These are phyloP conservation scores for Tuta absoluta DNA, from an alignment of 2,888 invertebrate genomes.

Conservation along the genomic window DNA sequence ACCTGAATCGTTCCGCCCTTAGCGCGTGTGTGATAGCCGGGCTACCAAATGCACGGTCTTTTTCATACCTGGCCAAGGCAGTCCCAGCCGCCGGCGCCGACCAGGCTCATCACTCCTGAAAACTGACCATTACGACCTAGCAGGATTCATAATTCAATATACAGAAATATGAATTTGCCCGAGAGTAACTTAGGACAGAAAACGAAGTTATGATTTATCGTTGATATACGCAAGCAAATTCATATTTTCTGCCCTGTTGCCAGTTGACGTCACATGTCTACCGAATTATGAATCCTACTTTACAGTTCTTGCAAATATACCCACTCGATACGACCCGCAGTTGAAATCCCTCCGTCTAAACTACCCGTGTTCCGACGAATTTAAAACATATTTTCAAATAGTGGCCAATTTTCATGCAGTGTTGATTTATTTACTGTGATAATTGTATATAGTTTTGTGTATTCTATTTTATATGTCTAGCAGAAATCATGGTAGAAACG, in stretches of 20 bases:
- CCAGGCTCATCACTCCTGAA: slow-evolving; percentile 64
- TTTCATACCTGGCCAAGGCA: slow-evolving; percentile 80
- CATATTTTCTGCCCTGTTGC: too few species aligned
- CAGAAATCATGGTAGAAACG: slow-evolving; percentile 59
- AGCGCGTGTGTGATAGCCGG: slow-evolving; percentile 90
- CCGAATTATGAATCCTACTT: too few species aligned
- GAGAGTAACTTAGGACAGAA: too few species aligned
- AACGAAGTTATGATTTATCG: too few species aligned
- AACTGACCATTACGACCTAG: slow-evolving; percentile 29
- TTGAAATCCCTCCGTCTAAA: slow-evolving; percentile 40
- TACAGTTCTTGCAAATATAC: slow-evolving; percentile 20
- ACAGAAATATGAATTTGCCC: too few species aligned
- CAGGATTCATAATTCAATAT: too few species aligned
- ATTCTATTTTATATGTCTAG: slow-evolving; percentile 56
- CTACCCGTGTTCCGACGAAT: slow-evolving; percentile 8
- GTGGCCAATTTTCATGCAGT: slow-evolving; percentile 32
- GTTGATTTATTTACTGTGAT: slow-evolving; percentile 36
- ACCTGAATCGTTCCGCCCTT: slow-evolving; percentile 89
- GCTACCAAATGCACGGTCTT: slow-evolving; percentile 84
- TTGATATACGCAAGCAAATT: too few species aligned
- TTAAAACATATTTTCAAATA: slow-evolving; percentile 27
- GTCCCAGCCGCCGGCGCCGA: slow-evolving; percentile 76
- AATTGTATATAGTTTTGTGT: slow-evolving; percentile 67
- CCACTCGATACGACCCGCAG: slow-evolving; percentile 29
- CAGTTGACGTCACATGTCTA: too few species aligned